phyloP scores from a whole-genome alignment of 2,888 invertebrate genomes.

The Nomada flava region DNA sequence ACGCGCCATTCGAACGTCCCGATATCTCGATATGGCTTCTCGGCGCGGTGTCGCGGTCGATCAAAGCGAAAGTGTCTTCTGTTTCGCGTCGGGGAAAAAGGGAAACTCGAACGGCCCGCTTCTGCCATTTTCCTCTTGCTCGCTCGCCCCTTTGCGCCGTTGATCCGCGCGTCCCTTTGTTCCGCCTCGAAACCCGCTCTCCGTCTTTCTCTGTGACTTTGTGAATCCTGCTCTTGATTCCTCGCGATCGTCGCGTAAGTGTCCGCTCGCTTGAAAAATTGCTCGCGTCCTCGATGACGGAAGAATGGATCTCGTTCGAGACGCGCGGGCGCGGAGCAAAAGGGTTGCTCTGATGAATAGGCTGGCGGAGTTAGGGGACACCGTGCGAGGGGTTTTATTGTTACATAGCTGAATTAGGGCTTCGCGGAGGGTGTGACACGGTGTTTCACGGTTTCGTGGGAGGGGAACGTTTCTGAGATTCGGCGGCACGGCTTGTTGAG shows the following conservation, averaged over 20 bases:
- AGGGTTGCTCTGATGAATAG: constrained; percentile 11
- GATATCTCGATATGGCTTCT: constrained; percentile 33
- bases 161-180: neutral
- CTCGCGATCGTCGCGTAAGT: constrained; percentile 38
- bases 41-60: constrained; percentile 49
- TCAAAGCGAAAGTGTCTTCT: constrained; percentile 56
- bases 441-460: neutral
- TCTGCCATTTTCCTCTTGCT: constrained; percentile 2
- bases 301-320: constrained; percentile 34
- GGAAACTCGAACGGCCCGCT: neutral
- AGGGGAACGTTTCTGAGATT: too few species aligned
- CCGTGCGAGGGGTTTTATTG: constrained; percentile 20
- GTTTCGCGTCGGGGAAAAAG: constrained; percentile 38
- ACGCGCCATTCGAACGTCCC: constrained; percentile 47
- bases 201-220: neutral
- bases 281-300: constrained; percentile 32
- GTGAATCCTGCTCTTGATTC: constrained; percentile 36
- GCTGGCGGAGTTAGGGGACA: constrained; percentile 11
- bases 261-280: constrained; percentile 56
- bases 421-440: neutral
- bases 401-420: constrained; percentile 30
- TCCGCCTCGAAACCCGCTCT: neutral
- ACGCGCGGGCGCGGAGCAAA: constrained; percentile 13
- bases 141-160: neutral
- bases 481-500: too few species aligned